A percentile compares a stretch with the other conserved stretches of the same genome.
Evolutionary conservation across 64 coral and sea anemone species (phyloP).

Genomic region (Pocillopora damicornis): DNA sequence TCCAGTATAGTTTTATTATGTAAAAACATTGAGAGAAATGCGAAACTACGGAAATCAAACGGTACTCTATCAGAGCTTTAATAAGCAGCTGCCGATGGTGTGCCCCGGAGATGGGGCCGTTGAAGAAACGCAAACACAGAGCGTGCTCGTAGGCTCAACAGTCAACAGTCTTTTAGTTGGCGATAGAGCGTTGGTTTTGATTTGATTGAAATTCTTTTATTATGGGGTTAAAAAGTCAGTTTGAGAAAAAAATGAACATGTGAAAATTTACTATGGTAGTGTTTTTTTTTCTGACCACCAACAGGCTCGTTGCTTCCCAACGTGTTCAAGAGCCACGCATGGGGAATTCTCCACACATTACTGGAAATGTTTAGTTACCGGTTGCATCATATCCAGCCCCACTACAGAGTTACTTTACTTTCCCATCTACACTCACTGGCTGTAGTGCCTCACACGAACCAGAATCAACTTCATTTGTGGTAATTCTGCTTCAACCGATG

Average conservation of each 20-base stretch:
- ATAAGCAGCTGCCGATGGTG: no score
- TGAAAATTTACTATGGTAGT: background rate
- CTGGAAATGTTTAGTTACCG: slow-evolving; percentile 98
- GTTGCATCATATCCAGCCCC: slow-evolving; percentile 82
- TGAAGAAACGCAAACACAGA: no score
- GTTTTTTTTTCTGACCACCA: background rate
- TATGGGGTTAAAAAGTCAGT: no score
- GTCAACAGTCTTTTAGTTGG: no score
- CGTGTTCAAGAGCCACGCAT: slow-evolving; percentile 91
- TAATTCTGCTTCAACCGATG: background rate
- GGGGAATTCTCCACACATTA: slow-evolving; percentile 94
- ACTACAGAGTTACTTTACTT: slow-evolving; percentile 85
- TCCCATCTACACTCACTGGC: slow-evolving; percentile 94
- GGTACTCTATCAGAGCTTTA: no score
- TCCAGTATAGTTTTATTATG: no score
- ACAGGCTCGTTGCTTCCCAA: slow-evolving; percentile 78
- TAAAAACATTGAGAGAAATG: no score
- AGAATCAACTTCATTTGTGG: slow-evolving; percentile 95
- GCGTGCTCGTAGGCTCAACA: no score
- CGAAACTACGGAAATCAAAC: no score
- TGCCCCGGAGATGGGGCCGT: no score
- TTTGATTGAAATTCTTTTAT: no score
- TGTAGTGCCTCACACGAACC: slow-evolving; percentile 90
- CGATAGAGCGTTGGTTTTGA: no score
- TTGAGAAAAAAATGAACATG: background rate